Evolutionary conservation across 2,797 vertebrate genomes (phyloP).

Genomic region (Falco concolor): DNA sequence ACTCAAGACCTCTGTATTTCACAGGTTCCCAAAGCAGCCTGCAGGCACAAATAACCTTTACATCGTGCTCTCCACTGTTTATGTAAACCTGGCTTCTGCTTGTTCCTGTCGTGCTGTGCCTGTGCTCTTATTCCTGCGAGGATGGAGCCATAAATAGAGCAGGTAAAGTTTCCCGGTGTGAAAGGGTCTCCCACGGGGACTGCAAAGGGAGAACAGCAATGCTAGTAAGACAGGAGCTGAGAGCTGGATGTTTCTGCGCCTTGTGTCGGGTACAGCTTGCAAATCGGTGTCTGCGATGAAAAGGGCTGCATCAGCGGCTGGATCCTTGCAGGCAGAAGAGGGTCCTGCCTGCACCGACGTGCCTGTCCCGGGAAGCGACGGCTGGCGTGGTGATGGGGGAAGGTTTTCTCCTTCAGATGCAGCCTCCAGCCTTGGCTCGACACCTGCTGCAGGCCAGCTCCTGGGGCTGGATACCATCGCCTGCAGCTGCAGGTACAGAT

Average conservation of each 20-base stretch:
- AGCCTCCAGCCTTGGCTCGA: background rate
- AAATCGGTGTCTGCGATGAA: background rate
- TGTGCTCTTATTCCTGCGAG: background rate
- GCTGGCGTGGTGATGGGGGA: background rate
- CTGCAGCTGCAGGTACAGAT: background rate
- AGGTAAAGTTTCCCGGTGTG: background rate
- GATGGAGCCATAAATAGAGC: background rate
- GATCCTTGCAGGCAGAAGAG: background rate
- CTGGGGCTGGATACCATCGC: background rate
- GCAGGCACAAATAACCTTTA: conserved; percentile 9
- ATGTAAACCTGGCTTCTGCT: background rate
- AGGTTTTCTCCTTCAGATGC: background rate
- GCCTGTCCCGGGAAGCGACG: background rate
- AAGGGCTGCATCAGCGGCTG: background rate
- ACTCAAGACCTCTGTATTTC: background rate
- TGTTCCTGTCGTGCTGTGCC: background rate
- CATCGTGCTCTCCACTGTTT: background rate
- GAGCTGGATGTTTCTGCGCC: background rate
- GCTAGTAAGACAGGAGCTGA: background rate
- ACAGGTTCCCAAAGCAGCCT: background rate
- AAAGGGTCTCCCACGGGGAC: background rate
- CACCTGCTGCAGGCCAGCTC: background rate
- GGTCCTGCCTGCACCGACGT: background rate
- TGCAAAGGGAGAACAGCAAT: background rate
- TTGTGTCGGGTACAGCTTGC: background rate